Conservation (phyloP, 2,888 invertebrate genomes). For the Cosmia trapezina region DNA sequence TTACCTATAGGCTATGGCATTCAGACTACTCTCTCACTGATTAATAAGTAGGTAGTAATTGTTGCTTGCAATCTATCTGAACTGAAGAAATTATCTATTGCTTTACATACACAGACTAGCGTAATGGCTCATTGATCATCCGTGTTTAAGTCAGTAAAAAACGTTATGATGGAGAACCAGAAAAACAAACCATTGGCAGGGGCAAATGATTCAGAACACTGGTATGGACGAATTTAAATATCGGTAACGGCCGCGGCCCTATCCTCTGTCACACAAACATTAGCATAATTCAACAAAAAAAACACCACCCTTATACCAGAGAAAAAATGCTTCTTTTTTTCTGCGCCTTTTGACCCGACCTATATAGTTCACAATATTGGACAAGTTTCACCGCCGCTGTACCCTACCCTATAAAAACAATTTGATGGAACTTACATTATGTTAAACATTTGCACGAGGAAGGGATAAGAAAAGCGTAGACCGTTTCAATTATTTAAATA, state of each 20-base stretch:
- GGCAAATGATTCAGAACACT: constrained; percentile 52
- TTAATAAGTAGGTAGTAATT: constrained; percentile 30
- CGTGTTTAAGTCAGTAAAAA: constrained; percentile 30
- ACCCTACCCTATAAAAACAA: constrained; percentile 56
- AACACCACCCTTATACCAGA: constrained; percentile 75
- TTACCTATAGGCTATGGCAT: constrained; percentile 66
- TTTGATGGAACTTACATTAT: constrained; percentile 56
- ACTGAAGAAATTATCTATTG: constrained; percentile 20
- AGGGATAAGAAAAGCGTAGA: constrained; percentile 33
- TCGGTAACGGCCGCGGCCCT: constrained; percentile 80
- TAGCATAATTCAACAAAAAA: constrained; percentile 89
- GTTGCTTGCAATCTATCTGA: constrained; percentile 8
- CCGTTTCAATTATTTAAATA: constrained; percentile 28
- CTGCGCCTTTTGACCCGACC: constrained; percentile 78
- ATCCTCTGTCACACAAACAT: constrained; percentile 83
- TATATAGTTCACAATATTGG: constrained; percentile 81
- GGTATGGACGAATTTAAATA: constrained; percentile 84
- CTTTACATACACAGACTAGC: constrained; percentile 7
- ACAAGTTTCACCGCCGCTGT: constrained; percentile 75
- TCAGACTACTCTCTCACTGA: constrained; percentile 36
- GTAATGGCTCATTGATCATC: constrained; percentile 22
- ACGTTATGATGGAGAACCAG: constrained; percentile 22
- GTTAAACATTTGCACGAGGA: constrained; percentile 34
- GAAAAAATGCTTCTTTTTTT: constrained; percentile 78
- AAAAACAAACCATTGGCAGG: constrained; percentile 62